phyloP scores from a whole-genome alignment of 1,140 invertebrate genomes.

The Drosophila miranda region DNA sequence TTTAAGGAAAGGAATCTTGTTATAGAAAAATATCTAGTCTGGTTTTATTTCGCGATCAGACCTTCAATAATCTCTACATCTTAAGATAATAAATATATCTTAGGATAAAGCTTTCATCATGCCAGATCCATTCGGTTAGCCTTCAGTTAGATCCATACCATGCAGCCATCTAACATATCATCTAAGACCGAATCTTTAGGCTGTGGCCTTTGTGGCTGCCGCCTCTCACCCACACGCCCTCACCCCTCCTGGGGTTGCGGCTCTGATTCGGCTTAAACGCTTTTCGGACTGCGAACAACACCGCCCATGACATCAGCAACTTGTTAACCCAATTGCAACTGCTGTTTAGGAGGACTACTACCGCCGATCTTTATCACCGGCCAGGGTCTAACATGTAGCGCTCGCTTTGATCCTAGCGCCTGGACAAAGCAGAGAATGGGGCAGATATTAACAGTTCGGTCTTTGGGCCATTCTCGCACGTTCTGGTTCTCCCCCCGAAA shows the following conservation, averaged over 20 bases:
- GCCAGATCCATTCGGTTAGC: not conserved
- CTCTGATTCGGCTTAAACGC: slow-evolving; percentile 27
- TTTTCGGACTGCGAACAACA: slow-evolving; percentile 20
- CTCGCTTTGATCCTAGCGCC: slow-evolving; percentile 68
- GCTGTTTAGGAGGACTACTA: slow-evolving; percentile 58
- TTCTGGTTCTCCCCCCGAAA: not conserved
- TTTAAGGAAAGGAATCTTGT: too few species aligned
- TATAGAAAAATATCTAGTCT: not conserved
- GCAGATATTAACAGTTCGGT: slow-evolving; percentile 34
- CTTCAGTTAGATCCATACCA: too few species aligned
- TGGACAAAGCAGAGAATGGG: slow-evolving; percentile 5
- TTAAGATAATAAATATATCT: too few species aligned
- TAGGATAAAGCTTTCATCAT: too few species aligned
- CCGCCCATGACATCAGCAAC: slow-evolving; percentile 74
- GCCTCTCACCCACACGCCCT: slow-evolving; percentile 40
- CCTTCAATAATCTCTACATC: too few species aligned
- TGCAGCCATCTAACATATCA: not conserved
- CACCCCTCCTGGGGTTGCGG: not conserved
- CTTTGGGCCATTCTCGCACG: not conserved
- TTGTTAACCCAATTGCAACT: slow-evolving; percentile 74
- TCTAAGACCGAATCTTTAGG: slow-evolving; percentile 8
- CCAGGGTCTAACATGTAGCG: slow-evolving; percentile 57
- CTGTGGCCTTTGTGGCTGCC: slow-evolving; percentile 17
- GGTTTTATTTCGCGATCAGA: too few species aligned
- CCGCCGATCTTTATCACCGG: slow-evolving; percentile 45